Base-by-base conservation (phyloP, 2,888 invertebrate species). In the Drosophila stalkeri region DNA sequence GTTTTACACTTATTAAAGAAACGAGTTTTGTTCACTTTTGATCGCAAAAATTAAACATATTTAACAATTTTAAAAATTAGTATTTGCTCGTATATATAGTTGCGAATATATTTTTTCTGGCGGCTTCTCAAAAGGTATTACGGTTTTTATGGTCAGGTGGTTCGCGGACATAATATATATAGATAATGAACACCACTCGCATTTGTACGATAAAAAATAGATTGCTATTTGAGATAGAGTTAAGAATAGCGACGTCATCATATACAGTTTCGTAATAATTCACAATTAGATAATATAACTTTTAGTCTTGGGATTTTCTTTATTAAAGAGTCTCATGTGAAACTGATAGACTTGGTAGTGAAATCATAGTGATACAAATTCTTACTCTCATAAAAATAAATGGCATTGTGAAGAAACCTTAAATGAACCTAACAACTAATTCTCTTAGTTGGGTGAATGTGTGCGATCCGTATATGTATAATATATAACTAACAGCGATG, bases 101-200 rank as follows among this genome's bases (percentile, higher is more conserved):
- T 6, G 6, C 27, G 4, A 6, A 27, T 6, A 27, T 27, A 27
- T 27, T 27, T 27, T 57, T 67, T 64, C 51, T 16, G 43, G 47
- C 49, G 43, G 66, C 68, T 87, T 85, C 81, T 83, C 72, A 75
- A 66, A 64, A 37, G 65, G 64, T 47, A 47, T 73, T 77, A 77
- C 81, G 73, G 68, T 18, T 46, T 55, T 51, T 51, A 71, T 54
- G 54, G 86, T 88, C 82, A 83, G 86, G 86, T 88, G 82, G 39
- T 74, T 67, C 41, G 27, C 51, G 35, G 44, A 62, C 61, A 16
- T 27, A 23, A 27, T 16, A 49, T 8, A 27, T 39, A 7, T 27
- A 59, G 20, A 65, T 60, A 54, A 46, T 12, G 20, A 51, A 44
- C 44, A 27, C 18, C 27, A 33, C 59, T 18, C 33, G 61, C 27